Conservation (phyloP, 2,797 vertebrate genomes). For the Macropus fuliginosus region DNA sequence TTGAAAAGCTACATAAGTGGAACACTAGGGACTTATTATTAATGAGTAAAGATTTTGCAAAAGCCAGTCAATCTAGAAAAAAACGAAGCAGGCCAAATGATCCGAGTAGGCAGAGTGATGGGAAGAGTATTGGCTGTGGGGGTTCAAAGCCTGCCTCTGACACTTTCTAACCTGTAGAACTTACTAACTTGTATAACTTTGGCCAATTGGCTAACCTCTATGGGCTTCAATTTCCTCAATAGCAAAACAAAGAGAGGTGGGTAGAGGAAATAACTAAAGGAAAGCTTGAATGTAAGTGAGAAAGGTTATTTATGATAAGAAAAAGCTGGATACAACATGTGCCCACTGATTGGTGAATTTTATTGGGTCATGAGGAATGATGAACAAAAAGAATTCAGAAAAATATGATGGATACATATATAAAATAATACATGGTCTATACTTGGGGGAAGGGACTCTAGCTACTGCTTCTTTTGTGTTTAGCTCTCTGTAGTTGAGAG, state of each 20-base stretch:
- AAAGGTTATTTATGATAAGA: not conserved
- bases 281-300: not conserved
- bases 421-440: not conserved
- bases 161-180: not conserved
- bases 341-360: not conserved
- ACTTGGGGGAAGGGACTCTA: not conserved
- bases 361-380: not conserved
- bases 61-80: not conserved
- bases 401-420: not conserved
- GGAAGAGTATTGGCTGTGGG: not conserved
- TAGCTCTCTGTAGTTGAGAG: not conserved
- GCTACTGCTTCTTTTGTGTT: not conserved
- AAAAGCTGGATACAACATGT: not conserved
- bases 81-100: not conserved
- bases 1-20: not conserved
- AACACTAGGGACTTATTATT: not conserved
- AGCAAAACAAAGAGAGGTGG: not conserved
- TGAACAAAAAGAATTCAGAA: not conserved
- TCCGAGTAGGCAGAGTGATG: not conserved
- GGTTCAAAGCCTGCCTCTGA: not conserved
- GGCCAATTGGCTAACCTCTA: not conserved
- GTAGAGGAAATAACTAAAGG: not conserved
- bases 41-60: not conserved
- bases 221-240: not conserved
- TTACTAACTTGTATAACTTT: not conserved